These are phyloP conservation scores for Casuarius casuarius DNA, from an alignment of 2,113 vertebrate species.

Conservation along the genomic window DNA sequence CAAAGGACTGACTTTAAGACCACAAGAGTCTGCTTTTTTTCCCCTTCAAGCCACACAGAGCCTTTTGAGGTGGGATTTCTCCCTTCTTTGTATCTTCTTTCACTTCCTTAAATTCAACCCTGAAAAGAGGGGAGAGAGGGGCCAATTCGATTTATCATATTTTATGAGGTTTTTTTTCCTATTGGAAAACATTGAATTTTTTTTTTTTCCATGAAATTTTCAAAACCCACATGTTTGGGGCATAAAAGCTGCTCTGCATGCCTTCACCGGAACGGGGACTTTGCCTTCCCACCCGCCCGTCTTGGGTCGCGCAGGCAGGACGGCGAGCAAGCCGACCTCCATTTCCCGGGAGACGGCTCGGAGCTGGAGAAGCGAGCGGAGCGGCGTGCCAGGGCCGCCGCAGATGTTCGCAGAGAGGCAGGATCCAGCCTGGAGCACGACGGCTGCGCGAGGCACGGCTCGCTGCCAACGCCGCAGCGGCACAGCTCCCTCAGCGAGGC, in stretches of 20 bases:
- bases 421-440: neutral
- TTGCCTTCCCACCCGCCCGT: slow-evolving; percentile 25
- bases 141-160: neutral
- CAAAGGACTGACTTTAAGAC: neutral
- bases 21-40: neutral
- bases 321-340: neutral
- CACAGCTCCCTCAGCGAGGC: neutral
- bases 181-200: neutral
- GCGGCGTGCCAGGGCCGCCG: slow-evolving; percentile 53
- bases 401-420: slow-evolving; percentile 44
- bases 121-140: neutral
- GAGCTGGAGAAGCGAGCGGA: slow-evolving; percentile 54
- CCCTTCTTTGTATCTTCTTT: neutral
- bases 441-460: neutral
- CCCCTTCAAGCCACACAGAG: neutral
- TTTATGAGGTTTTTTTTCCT: neutral
- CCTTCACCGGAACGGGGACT: neutral
- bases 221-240: neutral
- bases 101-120: neutral
- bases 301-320: slow-evolving; percentile 1
- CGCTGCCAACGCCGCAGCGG: neutral
- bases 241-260: neutral
- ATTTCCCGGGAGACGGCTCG: slow-evolving; percentile 6
- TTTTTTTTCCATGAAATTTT: neutral
- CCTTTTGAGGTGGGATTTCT: neutral